Evolutionary conservation across 2,113 vertebrate genomes (phyloP), one percentile per base, ranked within the genome.

Genomic region (Gallinago undulata): DNA sequence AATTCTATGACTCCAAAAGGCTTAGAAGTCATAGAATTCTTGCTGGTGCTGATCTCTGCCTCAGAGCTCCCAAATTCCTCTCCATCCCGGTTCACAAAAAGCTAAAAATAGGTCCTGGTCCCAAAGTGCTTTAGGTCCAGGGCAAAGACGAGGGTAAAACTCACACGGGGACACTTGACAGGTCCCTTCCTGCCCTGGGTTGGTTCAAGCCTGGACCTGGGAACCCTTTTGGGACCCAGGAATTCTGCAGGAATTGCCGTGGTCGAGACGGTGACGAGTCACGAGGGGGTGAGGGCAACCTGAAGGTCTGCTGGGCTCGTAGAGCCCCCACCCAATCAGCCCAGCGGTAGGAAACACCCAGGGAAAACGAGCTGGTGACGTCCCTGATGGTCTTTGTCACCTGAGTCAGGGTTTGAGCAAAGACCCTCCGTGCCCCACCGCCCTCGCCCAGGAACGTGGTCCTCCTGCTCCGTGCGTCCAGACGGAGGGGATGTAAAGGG

Each of bases 381-480:
- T 28, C 56, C 48, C 30, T 2, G 2, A 5, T 39, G 82, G 45
- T 47, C 66, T 25, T 35, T 0, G 0, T 35, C 23, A 12, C 33
- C 4, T 11, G 28, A 0, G 1, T 14, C 4, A 2, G 82, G 53
- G 41, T 9, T 6, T 4, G 31, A 35, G 39, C 51, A 21, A n/a
- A n/a, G 13, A 1, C 9, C 3, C 2, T 2, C 19, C 1, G 2
- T 8, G 21, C 21, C 51, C 35, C 23, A 3, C 0, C 3, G 31
- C 57, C 23, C 39, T 39, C 39, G 39, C 39, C 39, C 39, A 13
- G 76, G 13, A 47, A 47, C 7, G 3, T 9, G 14, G 18, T 39
- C 31, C 55, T 51, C 33, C 56, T 15, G 33, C 24, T 41, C 50
- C 19, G 30, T 30, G n/a, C 48, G 27, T 19, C 19, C 31, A 41